phyloP scores from a whole-genome alignment of 2,888 invertebrate species.

The Phrixothrix hirtus region DNA sequence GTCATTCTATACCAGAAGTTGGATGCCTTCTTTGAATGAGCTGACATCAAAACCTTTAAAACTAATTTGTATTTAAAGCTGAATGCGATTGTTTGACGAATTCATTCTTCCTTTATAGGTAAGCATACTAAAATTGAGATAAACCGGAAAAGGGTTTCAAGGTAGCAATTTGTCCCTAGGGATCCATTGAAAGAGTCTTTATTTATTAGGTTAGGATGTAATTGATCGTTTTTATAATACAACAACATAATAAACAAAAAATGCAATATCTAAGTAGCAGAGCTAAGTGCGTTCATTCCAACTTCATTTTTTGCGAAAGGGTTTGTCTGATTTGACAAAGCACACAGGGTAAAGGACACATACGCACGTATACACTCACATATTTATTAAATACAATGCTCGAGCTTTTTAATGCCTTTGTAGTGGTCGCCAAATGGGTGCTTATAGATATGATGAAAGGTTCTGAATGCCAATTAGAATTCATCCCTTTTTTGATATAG shows the following conservation, averaged over 20 bases:
- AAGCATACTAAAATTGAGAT: conserved; percentile 20
- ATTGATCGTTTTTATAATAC: conserved; percentile 15
- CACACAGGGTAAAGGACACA: conserved; percentile 29
- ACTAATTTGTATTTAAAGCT: conserved; percentile 17
- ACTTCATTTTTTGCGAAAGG: conserved; percentile 13
- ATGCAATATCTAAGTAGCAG: conserved; percentile 1
- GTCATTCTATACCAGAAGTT: conserved; percentile 4
- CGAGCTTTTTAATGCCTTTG: conserved; percentile 37
- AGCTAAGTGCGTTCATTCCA: not conserved
- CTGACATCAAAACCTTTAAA: conserved; percentile 18
- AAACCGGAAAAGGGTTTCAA: conserved; percentile 30
- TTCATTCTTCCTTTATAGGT: conserved; percentile 12
- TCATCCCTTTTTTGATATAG: conserved; percentile 17
- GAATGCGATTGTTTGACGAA: conserved; percentile 13
- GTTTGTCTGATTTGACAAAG: conserved; percentile 29
- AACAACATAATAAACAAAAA: not conserved
- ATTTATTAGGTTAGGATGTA: conserved; percentile 8
- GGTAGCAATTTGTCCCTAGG: conserved; percentile 37
- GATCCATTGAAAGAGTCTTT: conserved; percentile 1
- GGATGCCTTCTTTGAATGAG: conserved; percentile 8
- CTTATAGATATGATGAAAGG: conserved; percentile 27
- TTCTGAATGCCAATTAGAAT: conserved; percentile 30
- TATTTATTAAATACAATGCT: conserved; percentile 42
- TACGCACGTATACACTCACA: conserved; percentile 40
- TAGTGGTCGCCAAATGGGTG: conserved; percentile 42